Base-by-base conservation (phyloP, 2,797 vertebrate species). In the Cygnus olor region DNA sequence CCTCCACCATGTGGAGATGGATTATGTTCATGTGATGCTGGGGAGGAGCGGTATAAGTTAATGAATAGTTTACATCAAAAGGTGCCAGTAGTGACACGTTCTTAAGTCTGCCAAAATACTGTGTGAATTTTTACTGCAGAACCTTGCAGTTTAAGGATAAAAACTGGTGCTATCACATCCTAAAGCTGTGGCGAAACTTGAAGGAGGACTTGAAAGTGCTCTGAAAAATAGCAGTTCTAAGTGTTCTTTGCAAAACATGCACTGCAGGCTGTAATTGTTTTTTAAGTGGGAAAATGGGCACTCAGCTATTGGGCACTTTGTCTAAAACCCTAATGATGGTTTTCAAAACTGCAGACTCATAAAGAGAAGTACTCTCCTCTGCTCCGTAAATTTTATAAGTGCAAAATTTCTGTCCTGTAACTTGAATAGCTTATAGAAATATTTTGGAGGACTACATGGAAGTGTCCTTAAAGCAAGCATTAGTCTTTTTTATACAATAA, bases 1-100 rank as follows among this genome's bases (percentile, higher is more conserved):
- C 77, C 14, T 68, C 4, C 3, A 1, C 25, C 38, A 0, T 54
- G 34, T 76, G 77, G 14, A 25, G 9, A 1, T 81, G 42, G 65
- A 44, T 74, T 90, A 4, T 2, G 1, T 60, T 78, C 8, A 34
- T 45, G 47, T 30, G 11, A 32, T 57, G 4, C 0, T 72, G 34
- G 51, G 42, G n/a, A 71, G 16, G 28, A 72, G 70, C 14, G 40
- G 63, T 6, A 9, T 45, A 63, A 63, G 18, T 57, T 65, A 80
- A 25, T n/a, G 11, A 63, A 19, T 20, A 49, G 18, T 19, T 61
- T 76, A 12, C 36, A 28, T 2, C 3, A 2, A 47, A 70, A 54
- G 19, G 30, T 79, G 42, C 54, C 5, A 10, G 6, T 32, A 17
- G 10, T 20, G 38, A 20, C 19, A 19, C 1, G 0, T 45, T 47